These are phyloP conservation scores for Amazona ochrocephala DNA, from an alignment of 2,797 vertebrate genomes.

Conservation along the genomic window DNA sequence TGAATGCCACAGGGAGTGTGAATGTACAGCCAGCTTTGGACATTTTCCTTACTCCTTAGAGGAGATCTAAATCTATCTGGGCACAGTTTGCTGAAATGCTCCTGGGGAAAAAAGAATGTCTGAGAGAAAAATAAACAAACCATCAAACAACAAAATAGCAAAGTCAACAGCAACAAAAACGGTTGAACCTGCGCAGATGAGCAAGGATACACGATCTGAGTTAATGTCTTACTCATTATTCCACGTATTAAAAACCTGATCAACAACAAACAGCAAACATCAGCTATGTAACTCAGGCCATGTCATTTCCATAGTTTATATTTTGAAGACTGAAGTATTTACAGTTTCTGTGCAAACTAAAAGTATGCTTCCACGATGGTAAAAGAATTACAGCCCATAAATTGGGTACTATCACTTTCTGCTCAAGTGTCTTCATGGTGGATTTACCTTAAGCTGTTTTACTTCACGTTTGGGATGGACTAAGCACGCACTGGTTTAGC, in stretches of 20 bases:
- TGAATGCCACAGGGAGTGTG: background rate
- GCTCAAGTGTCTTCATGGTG: background rate
- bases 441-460: background rate
- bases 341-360: background rate
- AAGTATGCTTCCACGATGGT: background rate
- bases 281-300: background rate
- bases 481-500: background rate
- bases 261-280: background rate
- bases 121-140: background rate
- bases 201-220: background rate
- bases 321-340: background rate
- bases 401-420: background rate
- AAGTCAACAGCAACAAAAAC: background rate
- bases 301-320: background rate
- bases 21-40: background rate
- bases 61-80: slow-evolving; percentile 21
- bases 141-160: background rate
- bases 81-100: slow-evolving; percentile 23
- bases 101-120: background rate
- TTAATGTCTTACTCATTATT: background rate
- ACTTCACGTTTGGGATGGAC: background rate
- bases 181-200: background rate
- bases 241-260: background rate
- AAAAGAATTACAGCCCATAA: background rate
- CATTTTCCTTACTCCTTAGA: background rate